Percentiles rank a stretch among this genome's conserved stretches.
phyloP scores from a whole-genome alignment of 2,797 vertebrate species.

The Lindbergichthys nudifrons region DNA sequence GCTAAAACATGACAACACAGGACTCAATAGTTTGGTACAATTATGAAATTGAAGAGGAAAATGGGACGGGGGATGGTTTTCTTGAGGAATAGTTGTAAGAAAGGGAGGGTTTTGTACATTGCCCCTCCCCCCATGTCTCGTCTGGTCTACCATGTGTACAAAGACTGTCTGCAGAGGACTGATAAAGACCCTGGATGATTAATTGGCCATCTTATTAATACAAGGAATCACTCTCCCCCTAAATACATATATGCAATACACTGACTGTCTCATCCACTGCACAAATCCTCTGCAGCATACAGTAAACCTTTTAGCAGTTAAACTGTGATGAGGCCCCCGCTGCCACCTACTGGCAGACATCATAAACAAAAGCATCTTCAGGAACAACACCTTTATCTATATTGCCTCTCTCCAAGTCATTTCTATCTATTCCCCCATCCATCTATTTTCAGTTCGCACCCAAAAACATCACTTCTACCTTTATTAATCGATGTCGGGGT shows the following conservation, averaged over 20 bases:
- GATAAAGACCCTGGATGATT: constrained; percentile 46
- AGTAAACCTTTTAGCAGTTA: not conserved
- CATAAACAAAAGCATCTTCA: not conserved
- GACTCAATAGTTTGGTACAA: not conserved
- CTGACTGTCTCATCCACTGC: not conserved
- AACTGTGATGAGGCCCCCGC: constrained; percentile 5
- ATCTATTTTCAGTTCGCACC: not conserved
- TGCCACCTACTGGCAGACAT: constrained; percentile 61
- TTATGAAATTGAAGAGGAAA: not conserved
- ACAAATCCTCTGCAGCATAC: constrained; percentile 9
- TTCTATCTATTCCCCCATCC: not conserved
- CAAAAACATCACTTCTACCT: not conserved
- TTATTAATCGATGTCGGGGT: no score
- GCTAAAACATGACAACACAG: not conserved
- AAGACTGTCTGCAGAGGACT: constrained; percentile 34
- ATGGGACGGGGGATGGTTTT: not conserved
- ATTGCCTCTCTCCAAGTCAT: not conserved
- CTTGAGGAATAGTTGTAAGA: not conserved
- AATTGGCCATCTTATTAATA: constrained; percentile 33
- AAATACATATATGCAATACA: constrained; percentile 4
- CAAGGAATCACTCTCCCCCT: constrained; percentile 2
- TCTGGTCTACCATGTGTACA: constrained; percentile 25
- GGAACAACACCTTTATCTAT: not conserved
- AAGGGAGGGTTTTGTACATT: not conserved
- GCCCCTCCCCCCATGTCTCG: constrained; percentile 1